Evolutionary conservation across 2,113 vertebrate species (phyloP).

Genomic region (Chrysochloris asiatica): DNA sequence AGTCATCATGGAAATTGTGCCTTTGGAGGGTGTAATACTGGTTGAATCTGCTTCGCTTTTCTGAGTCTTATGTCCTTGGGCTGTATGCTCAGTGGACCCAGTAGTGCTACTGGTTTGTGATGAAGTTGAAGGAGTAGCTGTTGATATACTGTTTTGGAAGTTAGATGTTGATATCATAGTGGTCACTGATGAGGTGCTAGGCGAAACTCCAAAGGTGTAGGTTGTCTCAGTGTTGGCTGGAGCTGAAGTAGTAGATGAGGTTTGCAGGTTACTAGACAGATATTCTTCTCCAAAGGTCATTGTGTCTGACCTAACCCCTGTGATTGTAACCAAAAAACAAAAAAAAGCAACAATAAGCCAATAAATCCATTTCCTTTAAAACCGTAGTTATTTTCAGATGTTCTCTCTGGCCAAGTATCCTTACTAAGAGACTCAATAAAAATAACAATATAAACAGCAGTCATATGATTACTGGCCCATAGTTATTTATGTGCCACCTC

Average conservation of each 20-base stretch:
- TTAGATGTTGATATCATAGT: neutral
- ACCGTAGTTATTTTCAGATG: neutral
- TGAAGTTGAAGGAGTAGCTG: neutral
- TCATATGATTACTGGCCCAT: neutral
- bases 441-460: neutral
- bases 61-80: neutral
- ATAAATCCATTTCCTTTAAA: neutral
- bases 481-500: neutral
- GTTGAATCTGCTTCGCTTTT: neutral
- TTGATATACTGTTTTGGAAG: neutral
- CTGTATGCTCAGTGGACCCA: neutral
- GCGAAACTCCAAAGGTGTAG: rapidly evolving
- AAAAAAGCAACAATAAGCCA: neutral
- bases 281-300: neutral
- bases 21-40: neutral
- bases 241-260: neutral
- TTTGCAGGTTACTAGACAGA: neutral
- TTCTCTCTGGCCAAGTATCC: neutral
- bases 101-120: neutral
- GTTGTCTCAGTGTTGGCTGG: neutral
- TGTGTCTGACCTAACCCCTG: neutral
- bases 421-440: neutral
- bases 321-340: neutral
- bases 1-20: neutral
- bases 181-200: neutral